phyloP scores from a whole-genome alignment of 2,113 vertebrate genomes.

The Mobula birostris region DNA sequence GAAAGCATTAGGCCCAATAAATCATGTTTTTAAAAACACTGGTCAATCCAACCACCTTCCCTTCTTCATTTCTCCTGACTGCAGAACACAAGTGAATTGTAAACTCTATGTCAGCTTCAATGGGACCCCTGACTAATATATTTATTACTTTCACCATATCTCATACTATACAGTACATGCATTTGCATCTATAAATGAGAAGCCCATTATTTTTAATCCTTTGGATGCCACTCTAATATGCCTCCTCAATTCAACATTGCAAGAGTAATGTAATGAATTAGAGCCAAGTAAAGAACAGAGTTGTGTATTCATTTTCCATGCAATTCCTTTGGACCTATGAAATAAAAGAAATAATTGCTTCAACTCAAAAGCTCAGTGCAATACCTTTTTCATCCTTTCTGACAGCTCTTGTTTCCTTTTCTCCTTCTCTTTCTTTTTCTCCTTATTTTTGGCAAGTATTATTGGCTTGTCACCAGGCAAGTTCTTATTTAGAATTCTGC shows the following conservation, averaged over 20 bases:
- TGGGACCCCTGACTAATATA: background rate
- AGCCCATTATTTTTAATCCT: too few species aligned
- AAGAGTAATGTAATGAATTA: too few species aligned
- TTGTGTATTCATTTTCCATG: too few species aligned
- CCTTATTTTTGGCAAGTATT: constrained; percentile 79
- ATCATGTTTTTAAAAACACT: background rate
- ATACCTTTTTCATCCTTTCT: constrained; percentile 71
- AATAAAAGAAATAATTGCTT: background rate
- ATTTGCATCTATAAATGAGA: too few species aligned
- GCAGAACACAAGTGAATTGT: background rate
- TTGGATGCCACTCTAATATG: too few species aligned
- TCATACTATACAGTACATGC: too few species aligned
- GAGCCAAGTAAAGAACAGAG: too few species aligned
- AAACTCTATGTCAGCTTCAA: background rate
- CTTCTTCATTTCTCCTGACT: background rate
- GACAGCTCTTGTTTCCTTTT: constrained; percentile 59
- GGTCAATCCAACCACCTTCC: background rate
- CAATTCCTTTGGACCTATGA: background rate
- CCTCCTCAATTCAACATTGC: too few species aligned
- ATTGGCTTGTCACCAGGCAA: constrained; percentile 54
- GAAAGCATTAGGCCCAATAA: background rate
- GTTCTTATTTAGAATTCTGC: constrained; percentile 80
- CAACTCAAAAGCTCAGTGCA: background rate
- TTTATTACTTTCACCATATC: background rate
- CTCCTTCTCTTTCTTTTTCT: constrained; percentile 66